Base-by-base conservation (phyloP, 1,140 invertebrate species). In the Cotesia chilonis region DNA sequence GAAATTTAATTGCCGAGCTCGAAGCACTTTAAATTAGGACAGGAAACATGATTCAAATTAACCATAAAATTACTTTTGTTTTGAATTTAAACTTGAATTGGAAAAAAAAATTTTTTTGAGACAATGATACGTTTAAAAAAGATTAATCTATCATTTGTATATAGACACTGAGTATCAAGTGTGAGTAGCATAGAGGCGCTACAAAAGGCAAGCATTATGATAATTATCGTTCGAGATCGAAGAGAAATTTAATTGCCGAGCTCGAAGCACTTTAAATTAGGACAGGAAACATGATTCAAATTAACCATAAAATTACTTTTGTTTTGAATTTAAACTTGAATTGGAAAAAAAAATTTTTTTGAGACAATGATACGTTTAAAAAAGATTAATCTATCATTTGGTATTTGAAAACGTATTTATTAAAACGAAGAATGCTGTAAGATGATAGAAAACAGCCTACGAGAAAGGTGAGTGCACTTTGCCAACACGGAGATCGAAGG, bases 181-280 rank as follows among this genome's bases (percentile, higher is more conserved):
- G 41, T 47, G 41, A 9, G 41, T 47, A 47, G 41, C 10, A 47
- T 9, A 47, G 5, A 7, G 41, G 6, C 10, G 41, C 41, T 60
- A 28, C 5, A 35, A 67, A 35, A 52, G 35, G 20, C 41, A 35
- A 38, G 63, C 63, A 41, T 47, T 12, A 41, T 35, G 36, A 12
- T 65, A 28, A 36, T 41, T 12, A 54, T 52, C 3, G 17, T 14
- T 52, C 4, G 4, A 52, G 65, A 67, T 67, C 65, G 35, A 52
- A 67, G 70, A 71, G 70, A 71, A 71, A 71, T 55, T 71, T 71
- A 71, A 71, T 71, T 71, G 28, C 20, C 9, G 55, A 17, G n/a
- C 17, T 17, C 3, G 59, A 70, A 36, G 41, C 47, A 17, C 59
- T 41, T 37, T 57, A 63, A 70, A 61, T 70, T 59, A 54, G 60